Evolutionary conservation across 1,140 invertebrate species (phyloP).

Genomic region (Bombus consobrinus): DNA sequence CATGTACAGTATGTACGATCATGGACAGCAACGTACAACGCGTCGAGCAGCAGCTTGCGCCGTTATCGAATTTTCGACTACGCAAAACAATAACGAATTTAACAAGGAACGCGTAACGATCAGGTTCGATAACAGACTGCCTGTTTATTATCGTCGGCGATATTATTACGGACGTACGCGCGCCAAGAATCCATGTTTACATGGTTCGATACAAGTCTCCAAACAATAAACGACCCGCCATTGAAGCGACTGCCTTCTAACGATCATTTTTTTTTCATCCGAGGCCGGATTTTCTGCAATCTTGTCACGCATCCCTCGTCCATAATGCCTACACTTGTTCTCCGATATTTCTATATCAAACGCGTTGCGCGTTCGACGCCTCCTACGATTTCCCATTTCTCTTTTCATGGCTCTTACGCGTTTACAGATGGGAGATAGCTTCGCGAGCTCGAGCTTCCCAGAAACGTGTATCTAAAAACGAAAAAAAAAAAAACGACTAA

Average conservation of each 20-base stretch:
- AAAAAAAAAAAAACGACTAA: no score
- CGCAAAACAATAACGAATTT: conserved; percentile 27
- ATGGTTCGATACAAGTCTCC: neutral
- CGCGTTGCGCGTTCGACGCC: neutral
- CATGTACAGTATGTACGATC: neutral
- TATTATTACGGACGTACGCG: conserved; percentile 8
- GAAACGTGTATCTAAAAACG: no score
- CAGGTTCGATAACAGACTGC: neutral
- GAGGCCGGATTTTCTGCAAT: neutral
- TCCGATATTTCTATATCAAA: no score
- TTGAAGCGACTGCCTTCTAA: neutral
- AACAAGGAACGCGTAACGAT: conserved; percentile 19
- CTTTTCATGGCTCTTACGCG: neutral
- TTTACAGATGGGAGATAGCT: no score
- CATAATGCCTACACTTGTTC: neutral
- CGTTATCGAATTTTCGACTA: conserved; percentile 42
- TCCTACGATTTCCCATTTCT: neutral
- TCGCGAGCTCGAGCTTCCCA: no score
- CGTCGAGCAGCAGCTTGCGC: neutral
- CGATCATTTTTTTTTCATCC: neutral
- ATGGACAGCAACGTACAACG: neutral
- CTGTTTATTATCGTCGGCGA: neutral
- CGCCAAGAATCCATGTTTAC: conserved; percentile 1
- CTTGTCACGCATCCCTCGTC: neutral
- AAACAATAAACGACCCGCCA: neutral